These are phyloP conservation scores for Acanthosepion esculentum DNA, from an alignment of 2,888 invertebrate species.

Conservation along the genomic window DNA sequence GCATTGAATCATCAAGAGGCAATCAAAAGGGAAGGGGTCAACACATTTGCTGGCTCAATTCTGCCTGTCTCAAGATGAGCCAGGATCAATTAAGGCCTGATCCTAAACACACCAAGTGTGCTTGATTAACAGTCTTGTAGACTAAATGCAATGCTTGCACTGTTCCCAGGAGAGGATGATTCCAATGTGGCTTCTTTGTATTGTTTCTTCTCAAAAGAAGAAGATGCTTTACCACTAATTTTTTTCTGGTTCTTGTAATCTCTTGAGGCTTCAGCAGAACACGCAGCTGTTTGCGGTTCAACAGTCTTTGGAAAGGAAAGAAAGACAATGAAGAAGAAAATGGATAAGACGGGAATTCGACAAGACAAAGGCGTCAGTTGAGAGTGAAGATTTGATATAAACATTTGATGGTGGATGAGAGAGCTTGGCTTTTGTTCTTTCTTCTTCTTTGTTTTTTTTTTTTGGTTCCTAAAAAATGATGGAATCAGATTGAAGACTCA, in stretches of 20 bases:
- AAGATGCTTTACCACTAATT: neutral
- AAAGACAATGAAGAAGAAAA: neutral
- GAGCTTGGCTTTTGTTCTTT: neutral
- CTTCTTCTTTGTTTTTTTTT: neutral
- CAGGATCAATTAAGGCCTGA: conserved; percentile 20
- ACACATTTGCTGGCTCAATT: neutral
- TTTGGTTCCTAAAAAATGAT: neutral
- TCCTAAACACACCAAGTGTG: conserved; percentile 33
- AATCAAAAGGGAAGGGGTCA: neutral
- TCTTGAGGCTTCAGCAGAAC: neutral
- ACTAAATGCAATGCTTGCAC: conserved; percentile 9
- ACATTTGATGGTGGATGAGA: neutral
- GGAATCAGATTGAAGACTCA: neutral
- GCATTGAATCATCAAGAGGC: neutral
- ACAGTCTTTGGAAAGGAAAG: conserved; percentile 10
- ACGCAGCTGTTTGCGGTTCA: conserved; percentile 33
- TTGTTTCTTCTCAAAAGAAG: neutral
- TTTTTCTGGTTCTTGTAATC: neutral
- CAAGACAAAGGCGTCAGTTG: neutral
- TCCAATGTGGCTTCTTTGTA: neutral
- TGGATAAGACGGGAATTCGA: neutral
- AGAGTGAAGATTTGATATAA: neutral
- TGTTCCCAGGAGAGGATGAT: neutral
- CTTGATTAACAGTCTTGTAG: neutral
- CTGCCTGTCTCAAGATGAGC: conserved; percentile 11